phyloP scores from a whole-genome alignment of 2,113 vertebrate genomes.

The Misgurnus mizolepis region DNA sequence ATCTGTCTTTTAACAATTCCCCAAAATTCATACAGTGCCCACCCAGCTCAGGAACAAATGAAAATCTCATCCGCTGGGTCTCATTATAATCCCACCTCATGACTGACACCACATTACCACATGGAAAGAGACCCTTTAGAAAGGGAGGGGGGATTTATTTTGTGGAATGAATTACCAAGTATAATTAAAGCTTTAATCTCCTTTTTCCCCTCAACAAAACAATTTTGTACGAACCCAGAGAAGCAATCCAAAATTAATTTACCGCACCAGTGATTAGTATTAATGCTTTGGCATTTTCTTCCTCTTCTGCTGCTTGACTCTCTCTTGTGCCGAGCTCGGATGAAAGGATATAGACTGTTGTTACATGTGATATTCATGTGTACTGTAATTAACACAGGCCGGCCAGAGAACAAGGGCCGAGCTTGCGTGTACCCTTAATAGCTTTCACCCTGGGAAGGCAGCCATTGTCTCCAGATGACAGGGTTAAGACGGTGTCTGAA shows the following conservation, averaged over 20 bases:
- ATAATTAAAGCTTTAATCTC: slow-evolving; percentile 79
- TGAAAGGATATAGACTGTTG: slow-evolving; percentile 63
- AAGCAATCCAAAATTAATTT: slow-evolving; percentile 81
- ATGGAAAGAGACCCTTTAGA: slow-evolving; percentile 69
- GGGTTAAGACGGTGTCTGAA: slow-evolving; percentile 34
- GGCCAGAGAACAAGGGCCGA: slow-evolving; percentile 55
- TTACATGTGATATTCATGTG: slow-evolving; percentile 67
- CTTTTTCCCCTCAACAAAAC: slow-evolving; percentile 77
- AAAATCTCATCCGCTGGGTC: slow-evolving; percentile 46
- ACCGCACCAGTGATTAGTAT: slow-evolving; percentile 76
- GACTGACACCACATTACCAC: slow-evolving; percentile 60
- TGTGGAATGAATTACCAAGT: slow-evolving; percentile 75
- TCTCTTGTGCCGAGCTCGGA: slow-evolving; percentile 58
- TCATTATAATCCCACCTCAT: slow-evolving; percentile 61
- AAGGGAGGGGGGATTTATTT: slow-evolving; percentile 70
- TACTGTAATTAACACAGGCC: slow-evolving; percentile 61
- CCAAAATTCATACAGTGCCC: too few species aligned
- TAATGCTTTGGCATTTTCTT: slow-evolving; percentile 67
- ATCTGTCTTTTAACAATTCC: too few species aligned
- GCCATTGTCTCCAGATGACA: slow-evolving; percentile 47
- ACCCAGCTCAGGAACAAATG: slow-evolving; percentile 18
- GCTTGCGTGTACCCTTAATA: slow-evolving; percentile 59
- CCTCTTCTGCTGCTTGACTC: slow-evolving; percentile 37
- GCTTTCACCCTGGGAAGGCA: slow-evolving; percentile 57
- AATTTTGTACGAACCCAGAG: slow-evolving; percentile 76